Evolutionary conservation across 2,113 vertebrate species (phyloP).

Genomic region (Deroptyus accipitrinus): DNA sequence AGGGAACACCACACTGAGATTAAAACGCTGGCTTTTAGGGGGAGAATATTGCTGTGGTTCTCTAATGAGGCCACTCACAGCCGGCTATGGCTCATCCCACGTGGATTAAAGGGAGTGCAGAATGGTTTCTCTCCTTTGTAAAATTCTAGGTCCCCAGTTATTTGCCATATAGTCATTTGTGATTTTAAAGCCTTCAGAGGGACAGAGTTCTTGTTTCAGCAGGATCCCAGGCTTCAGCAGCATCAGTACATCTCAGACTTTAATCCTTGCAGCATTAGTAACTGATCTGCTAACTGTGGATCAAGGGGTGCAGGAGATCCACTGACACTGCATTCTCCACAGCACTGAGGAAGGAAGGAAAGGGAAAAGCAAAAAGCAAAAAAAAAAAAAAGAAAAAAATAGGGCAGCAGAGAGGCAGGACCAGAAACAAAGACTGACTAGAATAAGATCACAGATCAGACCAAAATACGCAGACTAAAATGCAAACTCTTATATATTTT

Average conservation of each 20-base stretch:
- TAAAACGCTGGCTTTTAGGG: accelerated
- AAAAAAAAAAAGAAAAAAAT: background rate
- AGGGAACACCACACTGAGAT: accelerated
- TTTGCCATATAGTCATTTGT: background rate
- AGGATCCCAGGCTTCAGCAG: background rate
- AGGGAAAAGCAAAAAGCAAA: background rate
- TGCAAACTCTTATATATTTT: background rate
- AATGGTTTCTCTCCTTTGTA: background rate
- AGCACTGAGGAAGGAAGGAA: accelerated
- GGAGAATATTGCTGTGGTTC: accelerated
- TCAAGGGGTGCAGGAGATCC: too few relatives aligned
- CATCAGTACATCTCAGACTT: background rate
- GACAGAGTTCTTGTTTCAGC: background rate
- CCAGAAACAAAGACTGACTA: background rate
- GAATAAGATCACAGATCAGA: background rate
- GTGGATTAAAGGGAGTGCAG: accelerated
- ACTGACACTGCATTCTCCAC: background rate
- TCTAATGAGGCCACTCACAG: background rate
- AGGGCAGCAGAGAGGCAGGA: background rate
- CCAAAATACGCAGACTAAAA: accelerated
- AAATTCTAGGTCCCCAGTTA: background rate
- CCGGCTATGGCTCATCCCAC: accelerated
- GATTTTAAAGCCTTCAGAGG: background rate
- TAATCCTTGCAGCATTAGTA: background rate
- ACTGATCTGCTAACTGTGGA: background rate